Evolutionary conservation across 1,140 invertebrate genomes (phyloP), one percentile per base, ranked within the genome.

Genomic region (Euborellia annulipes): DNA sequence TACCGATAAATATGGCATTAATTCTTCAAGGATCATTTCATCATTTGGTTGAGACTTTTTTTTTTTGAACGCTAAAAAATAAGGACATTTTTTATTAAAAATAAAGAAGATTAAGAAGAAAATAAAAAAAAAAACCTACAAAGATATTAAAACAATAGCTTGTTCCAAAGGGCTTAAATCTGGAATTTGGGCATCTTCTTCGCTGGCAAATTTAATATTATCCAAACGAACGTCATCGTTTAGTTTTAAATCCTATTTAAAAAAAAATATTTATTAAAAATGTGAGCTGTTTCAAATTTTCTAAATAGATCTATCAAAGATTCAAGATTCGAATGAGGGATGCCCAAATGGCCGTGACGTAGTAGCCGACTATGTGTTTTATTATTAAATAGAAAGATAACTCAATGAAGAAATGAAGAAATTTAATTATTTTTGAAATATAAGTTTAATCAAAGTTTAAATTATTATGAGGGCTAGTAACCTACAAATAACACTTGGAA

Each of bases 201-300:
- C 59, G 48, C 85, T 74, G 19, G 69, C 61, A 60, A 85, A 88
- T 48, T 78, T 60, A 30, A 92, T 78, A 40, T 75, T 72, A 49
- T 90, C 77, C 9, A 94, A 63, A 46, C 87, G 68, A 3, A 84
- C 72, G 53, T 94, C 89, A 70, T 95, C 89, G 52, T 89, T 72
- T 14, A 93, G 61, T 40, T 73, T 63, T 11, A 89, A 51, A 51
- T 85, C 62, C 53, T 57, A 56, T 13, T 62, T 30, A 27, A 45
- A 37, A 39, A 40, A 40, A 36, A 19, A n/a, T 37, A 37, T 11
- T 43, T 9, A n/a, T 43, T 32, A 4, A 43, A 43, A 39, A 4
- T 14, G 6, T 44, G 16, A 36, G 7, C 13, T 16, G 17, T 37
- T 14, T 27, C 8, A 16, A 21, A 9, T 43, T 13, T 43, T 7